A percentile compares a stretch with the other conserved stretches of the same genome.
Conservation (phyloP, 2,113 vertebrate species). For the Bucco capensis region DNA sequence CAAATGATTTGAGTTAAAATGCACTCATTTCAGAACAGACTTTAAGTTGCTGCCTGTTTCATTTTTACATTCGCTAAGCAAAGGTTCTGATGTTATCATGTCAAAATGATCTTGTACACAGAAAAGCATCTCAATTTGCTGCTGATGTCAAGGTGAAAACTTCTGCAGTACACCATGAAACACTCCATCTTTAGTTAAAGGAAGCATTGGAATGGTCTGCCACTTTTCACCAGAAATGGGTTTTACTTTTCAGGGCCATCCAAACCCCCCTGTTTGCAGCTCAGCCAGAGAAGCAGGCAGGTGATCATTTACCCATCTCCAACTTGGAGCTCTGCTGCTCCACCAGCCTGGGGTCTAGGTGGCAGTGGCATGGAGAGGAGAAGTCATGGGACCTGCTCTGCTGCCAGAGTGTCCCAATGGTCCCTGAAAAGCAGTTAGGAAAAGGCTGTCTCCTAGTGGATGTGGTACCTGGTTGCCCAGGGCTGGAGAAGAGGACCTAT, state of each 20-base stretch:
- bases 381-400: background rate
- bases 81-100: fast-evolving
- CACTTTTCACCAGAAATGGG: background rate
- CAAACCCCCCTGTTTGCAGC: fast-evolving
- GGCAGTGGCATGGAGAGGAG: background rate
- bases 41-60: background rate
- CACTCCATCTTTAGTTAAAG: background rate
- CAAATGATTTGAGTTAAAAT: background rate
- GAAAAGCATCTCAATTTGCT: background rate
- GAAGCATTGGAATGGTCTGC: background rate
- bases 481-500: background rate
- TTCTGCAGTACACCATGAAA: background rate
- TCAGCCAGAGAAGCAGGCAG: background rate
- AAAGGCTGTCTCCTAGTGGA: background rate
- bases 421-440: fast-evolving
- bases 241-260: background rate
- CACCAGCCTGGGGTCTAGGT: fast-evolving
- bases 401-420: fast-evolving
- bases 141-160: background rate
- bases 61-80: background rate
- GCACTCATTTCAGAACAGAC: background rate
- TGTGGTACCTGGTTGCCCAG: background rate
- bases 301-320: background rate
- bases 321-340: background rate
- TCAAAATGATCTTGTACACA: fast-evolving